These are phyloP conservation scores for Drosophila sucinea DNA, from an alignment of 1,140 invertebrate species.

Conservation along the genomic window DNA sequence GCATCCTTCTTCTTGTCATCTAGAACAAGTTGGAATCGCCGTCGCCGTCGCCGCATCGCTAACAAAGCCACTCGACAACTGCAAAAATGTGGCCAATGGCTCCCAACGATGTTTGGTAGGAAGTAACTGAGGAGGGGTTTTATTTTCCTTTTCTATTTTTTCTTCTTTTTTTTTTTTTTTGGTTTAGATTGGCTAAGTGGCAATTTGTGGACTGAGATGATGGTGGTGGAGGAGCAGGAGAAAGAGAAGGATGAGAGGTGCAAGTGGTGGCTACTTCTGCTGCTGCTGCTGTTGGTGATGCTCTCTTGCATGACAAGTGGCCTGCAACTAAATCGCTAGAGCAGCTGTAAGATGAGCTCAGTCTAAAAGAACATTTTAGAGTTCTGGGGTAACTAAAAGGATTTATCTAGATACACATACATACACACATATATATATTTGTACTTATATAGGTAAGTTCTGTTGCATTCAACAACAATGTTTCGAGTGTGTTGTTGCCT, in stretches of 20 bases:
- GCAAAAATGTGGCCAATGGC: conserved; percentile 64
- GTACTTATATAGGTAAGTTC: conserved; percentile 1
- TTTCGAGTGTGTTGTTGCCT: conserved; percentile 25
- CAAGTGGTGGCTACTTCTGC: conserved; percentile 22
- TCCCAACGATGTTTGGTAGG: conserved; percentile 32
- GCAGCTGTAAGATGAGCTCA: conserved; percentile 59
- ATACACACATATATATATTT: conserved; percentile 9
- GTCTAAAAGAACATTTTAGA: conserved; percentile 28
- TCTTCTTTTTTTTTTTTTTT: conserved; percentile 6
- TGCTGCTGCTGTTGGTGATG: conserved; percentile 32
- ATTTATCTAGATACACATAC: neutral
- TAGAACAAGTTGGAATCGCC: conserved; percentile 63
- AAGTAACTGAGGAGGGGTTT: conserved; percentile 22
- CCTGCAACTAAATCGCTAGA: conserved; percentile 53
- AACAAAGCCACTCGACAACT: conserved; percentile 74
- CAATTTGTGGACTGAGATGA: conserved; percentile 60
- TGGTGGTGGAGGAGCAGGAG: conserved; percentile 1
- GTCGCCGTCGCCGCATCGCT: conserved; percentile 45
- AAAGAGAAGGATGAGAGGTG: conserved; percentile 27
- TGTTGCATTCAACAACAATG: conserved; percentile 33
- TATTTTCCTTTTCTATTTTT: conserved; percentile 29
- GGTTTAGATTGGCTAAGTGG: conserved; percentile 51
- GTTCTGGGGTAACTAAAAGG: conserved; percentile 6
- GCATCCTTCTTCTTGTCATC: conserved; percentile 19
- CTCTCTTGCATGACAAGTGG: conserved; percentile 68